Conservation (phyloP, 2,797 vertebrate species). For the Leucoraja ocellata region DNA sequence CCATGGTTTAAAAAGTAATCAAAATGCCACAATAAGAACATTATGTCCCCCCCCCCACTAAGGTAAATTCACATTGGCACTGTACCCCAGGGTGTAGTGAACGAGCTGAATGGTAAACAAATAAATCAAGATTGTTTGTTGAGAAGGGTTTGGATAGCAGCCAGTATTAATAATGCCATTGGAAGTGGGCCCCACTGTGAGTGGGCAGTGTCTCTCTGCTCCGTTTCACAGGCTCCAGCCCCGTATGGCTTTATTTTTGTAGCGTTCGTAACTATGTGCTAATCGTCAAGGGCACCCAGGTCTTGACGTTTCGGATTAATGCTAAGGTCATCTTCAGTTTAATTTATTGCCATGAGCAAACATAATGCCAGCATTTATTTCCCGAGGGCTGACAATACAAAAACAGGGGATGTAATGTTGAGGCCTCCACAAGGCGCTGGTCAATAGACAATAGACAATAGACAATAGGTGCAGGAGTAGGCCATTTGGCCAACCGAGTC, state of each 20-base stretch:
- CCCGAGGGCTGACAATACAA: too few relatives aligned
- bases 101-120: background rate
- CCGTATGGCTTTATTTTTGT: background rate
- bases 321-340: background rate
- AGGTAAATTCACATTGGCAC: conserved; percentile 12
- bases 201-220: background rate
- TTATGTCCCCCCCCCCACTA: background rate
- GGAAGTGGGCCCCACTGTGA: background rate
- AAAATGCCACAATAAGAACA: background rate
- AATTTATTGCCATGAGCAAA: too few relatives aligned
- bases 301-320: background rate
- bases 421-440: too few relatives aligned
- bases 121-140: background rate
- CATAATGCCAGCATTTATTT: too few relatives aligned
- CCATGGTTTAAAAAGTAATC: background rate
- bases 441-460: too few relatives aligned
- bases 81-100: background rate
- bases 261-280: background rate
- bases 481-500: too few relatives aligned
- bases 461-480: too few relatives aligned
- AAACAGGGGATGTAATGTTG: too few relatives aligned
- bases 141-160: background rate
- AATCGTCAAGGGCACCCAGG: background rate
- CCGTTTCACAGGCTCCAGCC: too few relatives aligned
- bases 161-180: background rate